Evolutionary conservation across 2,113 vertebrate genomes (phyloP).

Genomic region (Hemibagrus wyckioides): DNA sequence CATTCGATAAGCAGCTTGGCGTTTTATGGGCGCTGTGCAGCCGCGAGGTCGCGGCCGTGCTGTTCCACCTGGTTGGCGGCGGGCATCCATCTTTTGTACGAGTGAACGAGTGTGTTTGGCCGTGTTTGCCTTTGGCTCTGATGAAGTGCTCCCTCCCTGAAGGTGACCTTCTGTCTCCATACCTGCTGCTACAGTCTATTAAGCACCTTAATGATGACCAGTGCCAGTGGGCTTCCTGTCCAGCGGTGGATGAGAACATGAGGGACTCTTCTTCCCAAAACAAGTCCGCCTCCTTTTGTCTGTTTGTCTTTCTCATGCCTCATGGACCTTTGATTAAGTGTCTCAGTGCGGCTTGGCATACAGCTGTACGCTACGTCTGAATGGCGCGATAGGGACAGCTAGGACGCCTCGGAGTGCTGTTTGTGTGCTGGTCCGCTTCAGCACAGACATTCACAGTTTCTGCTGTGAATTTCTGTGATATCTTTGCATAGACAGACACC

Average conservation of each 20-base stretch:
- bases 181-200: conserved; percentile 69
- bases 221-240: conserved; percentile 54
- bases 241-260: conserved; percentile 52
- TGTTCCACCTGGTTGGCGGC: conserved; percentile 64
- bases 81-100: conserved; percentile 61
- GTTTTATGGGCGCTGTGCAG: conserved; percentile 14
- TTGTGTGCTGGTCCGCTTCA: background rate
- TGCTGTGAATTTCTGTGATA: background rate
- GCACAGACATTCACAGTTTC: background rate
- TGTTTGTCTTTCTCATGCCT: conserved; percentile 33
- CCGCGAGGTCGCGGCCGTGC: conserved; percentile 50
- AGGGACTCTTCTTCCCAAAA: conserved; percentile 32
- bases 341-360: no score
- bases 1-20: background rate
- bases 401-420: background rate
- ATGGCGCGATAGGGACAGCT: background rate
- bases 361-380: background rate
- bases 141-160: conserved; percentile 67
- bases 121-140: conserved; percentile 58
- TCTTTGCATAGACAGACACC: background rate
- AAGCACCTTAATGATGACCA: conserved; percentile 74
- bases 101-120: conserved; percentile 56
- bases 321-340: background rate
- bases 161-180: conserved; percentile 71
- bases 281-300: conserved; percentile 26